Conservation (phyloP, 1,140 invertebrate species). For the Coboldia fuscipes region DNA sequence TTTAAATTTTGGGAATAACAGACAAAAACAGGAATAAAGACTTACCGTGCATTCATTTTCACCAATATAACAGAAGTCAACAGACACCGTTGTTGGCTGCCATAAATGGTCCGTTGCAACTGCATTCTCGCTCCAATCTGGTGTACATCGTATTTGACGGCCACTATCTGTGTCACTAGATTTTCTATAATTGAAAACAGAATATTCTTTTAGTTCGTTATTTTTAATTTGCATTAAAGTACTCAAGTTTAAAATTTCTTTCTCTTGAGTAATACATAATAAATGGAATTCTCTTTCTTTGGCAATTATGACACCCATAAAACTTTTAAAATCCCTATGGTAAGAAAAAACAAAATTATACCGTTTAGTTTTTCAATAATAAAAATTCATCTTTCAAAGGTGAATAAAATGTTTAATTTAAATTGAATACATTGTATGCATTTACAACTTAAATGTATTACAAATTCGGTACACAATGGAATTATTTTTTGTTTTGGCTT, state of each 20-base stretch:
- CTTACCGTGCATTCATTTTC: conserved; percentile 74
- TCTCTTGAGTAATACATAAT: neutral
- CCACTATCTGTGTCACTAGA: neutral
- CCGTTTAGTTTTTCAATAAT: too few species aligned
- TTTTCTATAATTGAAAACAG: neutral
- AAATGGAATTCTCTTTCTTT: neutral
- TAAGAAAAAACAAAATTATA: neutral
- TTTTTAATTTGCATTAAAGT: too few species aligned
- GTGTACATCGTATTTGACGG: conserved; percentile 47
- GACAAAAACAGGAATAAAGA: conserved; percentile 11
- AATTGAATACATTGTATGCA: too few species aligned
- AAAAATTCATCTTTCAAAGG: too few species aligned
- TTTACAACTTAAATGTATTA: too few species aligned
- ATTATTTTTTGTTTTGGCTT: too few species aligned
- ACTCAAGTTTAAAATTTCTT: too few species aligned
- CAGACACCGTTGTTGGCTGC: conserved; percentile 67
- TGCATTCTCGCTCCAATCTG: conserved; percentile 59
- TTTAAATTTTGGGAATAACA: neutral
- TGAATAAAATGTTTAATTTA: too few species aligned
- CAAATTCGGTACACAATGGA: too few species aligned
- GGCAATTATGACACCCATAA: neutral
- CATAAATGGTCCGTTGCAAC: conserved; percentile 72
- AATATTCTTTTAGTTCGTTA: too few species aligned
- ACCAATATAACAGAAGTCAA: conserved; percentile 80
- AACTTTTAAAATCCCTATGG: neutral